Conservation (phyloP, 1,140 invertebrate species). For the Trachymyrmex cornetzi region DNA sequence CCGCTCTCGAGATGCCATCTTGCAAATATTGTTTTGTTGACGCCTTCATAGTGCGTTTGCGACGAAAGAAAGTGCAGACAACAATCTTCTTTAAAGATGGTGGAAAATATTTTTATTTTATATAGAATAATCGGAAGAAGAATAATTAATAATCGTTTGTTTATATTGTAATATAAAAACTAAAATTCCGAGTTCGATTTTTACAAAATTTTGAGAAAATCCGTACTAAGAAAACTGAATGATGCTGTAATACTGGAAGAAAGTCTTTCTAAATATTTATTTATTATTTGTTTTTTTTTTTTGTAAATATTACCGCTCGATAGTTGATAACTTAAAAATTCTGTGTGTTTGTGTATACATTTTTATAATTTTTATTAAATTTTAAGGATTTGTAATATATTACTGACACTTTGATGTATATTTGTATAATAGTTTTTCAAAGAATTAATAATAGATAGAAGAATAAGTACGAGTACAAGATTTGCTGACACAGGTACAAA, state of each 20-base stretch:
- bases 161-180: background rate
- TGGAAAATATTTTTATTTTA: background rate
- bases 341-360: background rate
- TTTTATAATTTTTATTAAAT: background rate
- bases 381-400: too few relatives aligned
- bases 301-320: too few relatives aligned
- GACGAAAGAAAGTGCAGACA: background rate
- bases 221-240: background rate
- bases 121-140: background rate
- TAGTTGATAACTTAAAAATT: background rate
- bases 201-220: background rate
- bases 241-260: background rate
- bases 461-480: too few relatives aligned
- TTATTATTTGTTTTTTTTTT: background rate
- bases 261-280: background rate
- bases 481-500: too few relatives aligned
- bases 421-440: too few relatives aligned
- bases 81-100: background rate
- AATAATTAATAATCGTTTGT: background rate
- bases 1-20: constrained; percentile 4
- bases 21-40: constrained; percentile 31
- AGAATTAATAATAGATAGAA: too few relatives aligned
- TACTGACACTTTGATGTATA: too few relatives aligned
- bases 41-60: background rate
- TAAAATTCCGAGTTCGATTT: background rate